Evolutionary conservation across 1,140 invertebrate species (phyloP).

Genomic region (Drosophila micromelanica): DNA sequence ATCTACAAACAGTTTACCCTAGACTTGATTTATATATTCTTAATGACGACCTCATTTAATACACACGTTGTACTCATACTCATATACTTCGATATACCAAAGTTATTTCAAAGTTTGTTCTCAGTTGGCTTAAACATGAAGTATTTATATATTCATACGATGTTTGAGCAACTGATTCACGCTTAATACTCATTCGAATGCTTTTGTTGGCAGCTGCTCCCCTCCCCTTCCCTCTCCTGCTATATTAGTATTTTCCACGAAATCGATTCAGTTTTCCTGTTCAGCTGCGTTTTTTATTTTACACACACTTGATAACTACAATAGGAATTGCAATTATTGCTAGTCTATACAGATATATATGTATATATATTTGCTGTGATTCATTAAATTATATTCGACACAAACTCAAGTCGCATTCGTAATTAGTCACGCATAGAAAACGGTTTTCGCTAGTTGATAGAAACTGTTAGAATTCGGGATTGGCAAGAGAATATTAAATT

Average conservation of each 20-base stretch:
- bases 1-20: too few species aligned
- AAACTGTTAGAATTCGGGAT: neutral
- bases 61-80: neutral
- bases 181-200: neutral
- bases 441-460: neutral
- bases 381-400: conserved; percentile 3
- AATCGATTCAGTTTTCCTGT: neutral
- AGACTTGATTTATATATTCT: too few species aligned
- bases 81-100: neutral
- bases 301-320: conserved; percentile 3
- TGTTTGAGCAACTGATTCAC: conserved; percentile 2
- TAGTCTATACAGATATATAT: neutral
- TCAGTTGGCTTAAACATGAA: neutral
- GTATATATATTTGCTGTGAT: neutral
- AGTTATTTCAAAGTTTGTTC: neutral
- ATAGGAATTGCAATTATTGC: neutral
- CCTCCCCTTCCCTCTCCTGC: conserved; percentile 3
- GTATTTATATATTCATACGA: neutral
- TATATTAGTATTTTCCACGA: conserved; percentile 9
- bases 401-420: neutral
- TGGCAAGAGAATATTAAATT: conserved; percentile 1
- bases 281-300: neutral
- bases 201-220: neutral
- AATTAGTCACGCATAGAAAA: conserved; percentile 18
- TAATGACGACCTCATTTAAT: too few species aligned